Base-by-base conservation (phyloP, 2,113 vertebrate genomes). In the Pseudopipra pipra region DNA sequence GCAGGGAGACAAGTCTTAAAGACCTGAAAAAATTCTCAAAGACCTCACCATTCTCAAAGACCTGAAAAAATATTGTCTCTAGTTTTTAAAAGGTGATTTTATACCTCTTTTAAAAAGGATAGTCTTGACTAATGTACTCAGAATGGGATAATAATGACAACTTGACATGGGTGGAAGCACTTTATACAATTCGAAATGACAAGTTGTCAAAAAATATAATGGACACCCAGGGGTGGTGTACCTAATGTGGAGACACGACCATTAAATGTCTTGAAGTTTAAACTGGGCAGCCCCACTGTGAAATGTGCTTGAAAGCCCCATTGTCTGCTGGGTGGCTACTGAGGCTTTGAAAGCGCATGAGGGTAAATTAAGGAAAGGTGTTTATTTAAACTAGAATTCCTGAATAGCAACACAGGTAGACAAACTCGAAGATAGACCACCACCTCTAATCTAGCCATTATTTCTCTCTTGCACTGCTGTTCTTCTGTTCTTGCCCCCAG, bases 201-300 rank as follows among this genome's bases (percentile, higher is more conserved):
- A 93, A 93, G 55, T 33, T 86, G 90, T 91, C 67, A 19, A 58
- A 87, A 95, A 95, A 47, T 63, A 24, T 86, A 94, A 96, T 81
- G 76, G 78, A 41, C 72, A 88, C 63, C 43, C n/a, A 76, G 52
- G 22, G 18, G 35, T 74, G 39, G 24, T 76, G 12, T 72, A 71
- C 58, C 89, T 93, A 68, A 88, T 35, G 25, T 80, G 65, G 39
- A 83, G 75, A 80, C 24, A 83, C 62, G 54, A 65, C 63, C 49
- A 14, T 71, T 88, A 35, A 9, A 8, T 62, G 19, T 62, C 74
- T 93, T 89, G 61, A 85, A 52, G 24, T 65, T 85, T 79, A 78
- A 95, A 70, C 55, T 71, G 66, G 46, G 49, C 55, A 77, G 46
- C 35, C 87, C 63, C 9, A 6, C 85, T 91, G 82, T 66, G 90